Evolutionary conservation across 1,140 invertebrate genomes (phyloP).

Genomic region (Campodea augens): DNA sequence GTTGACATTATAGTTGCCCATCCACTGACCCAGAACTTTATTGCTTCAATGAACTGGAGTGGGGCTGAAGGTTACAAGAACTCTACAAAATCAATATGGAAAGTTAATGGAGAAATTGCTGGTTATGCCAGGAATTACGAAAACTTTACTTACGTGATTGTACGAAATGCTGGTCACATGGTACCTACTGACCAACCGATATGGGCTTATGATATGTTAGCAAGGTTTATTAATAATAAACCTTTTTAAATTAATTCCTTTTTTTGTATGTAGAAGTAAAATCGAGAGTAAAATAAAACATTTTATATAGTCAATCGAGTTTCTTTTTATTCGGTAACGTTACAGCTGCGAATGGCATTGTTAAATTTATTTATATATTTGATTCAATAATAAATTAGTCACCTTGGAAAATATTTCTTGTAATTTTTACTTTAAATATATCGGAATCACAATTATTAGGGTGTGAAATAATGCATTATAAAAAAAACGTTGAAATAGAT

Average conservation of each 20-base stretch:
- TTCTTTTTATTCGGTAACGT: too few relatives aligned
- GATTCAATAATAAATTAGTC: too few relatives aligned
- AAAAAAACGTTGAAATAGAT: too few relatives aligned
- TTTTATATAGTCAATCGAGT: too few relatives aligned
- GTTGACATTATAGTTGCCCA: slow-evolving; percentile 69
- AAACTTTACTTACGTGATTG: slow-evolving; percentile 56
- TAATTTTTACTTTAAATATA: too few relatives aligned
- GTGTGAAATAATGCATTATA: too few relatives aligned
- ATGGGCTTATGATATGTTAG: slow-evolving; percentile 54
- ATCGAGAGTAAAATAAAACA: too few relatives aligned
- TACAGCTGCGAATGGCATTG: too few relatives aligned
- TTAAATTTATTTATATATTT: too few relatives aligned
- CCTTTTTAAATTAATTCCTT: slow-evolving; percentile 24
- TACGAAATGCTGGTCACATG: slow-evolving; percentile 67
- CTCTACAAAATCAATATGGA: slow-evolving; percentile 43
- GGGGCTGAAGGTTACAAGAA: slow-evolving; percentile 40
- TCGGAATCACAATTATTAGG: too few relatives aligned
- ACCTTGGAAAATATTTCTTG: too few relatives aligned
- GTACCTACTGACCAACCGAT: slow-evolving; percentile 61
- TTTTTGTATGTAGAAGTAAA: too few relatives aligned
- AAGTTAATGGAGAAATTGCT: slow-evolving; percentile 43
- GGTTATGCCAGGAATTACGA: slow-evolving; percentile 53
- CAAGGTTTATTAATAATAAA: slow-evolving; percentile 48
- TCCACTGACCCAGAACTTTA: slow-evolving; percentile 49
- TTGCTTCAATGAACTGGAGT: slow-evolving; percentile 41